These are phyloP conservation scores for Epinotia brunnichana DNA, from an alignment of 2,888 invertebrate species.

Conservation along the genomic window DNA sequence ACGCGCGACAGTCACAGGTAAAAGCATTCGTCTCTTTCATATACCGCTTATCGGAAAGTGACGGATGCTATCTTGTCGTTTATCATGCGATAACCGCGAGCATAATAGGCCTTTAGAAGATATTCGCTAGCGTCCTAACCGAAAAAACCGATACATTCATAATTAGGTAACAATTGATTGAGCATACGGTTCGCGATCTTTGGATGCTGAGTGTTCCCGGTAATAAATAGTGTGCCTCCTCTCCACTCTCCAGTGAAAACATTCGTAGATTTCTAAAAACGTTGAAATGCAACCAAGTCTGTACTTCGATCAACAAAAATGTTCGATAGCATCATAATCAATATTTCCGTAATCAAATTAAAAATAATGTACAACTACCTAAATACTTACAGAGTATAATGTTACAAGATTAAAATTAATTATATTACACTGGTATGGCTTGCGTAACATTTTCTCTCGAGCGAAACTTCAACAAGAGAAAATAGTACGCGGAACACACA, in stretches of 20 bases:
- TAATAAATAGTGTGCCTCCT: slow-evolving; percentile 24
- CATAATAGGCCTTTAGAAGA: neutral
- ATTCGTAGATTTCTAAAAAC: neutral
- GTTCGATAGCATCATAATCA: slow-evolving; percentile 46
- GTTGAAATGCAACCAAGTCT: slow-evolving; percentile 49
- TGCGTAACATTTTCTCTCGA: neutral
- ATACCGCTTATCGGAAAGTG: neutral
- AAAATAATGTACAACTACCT: slow-evolving; percentile 42
- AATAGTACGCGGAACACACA: neutral
- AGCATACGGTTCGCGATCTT: slow-evolving; percentile 57
- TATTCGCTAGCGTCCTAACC: slow-evolving; percentile 49
- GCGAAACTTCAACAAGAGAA: neutral
- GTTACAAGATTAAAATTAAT: slow-evolving; percentile 36
- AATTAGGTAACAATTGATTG: slow-evolving; percentile 54
- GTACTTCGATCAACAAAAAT: slow-evolving; percentile 52
- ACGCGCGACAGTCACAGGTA: neutral
- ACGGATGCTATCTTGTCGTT: neutral
- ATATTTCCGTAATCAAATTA: slow-evolving; percentile 27
- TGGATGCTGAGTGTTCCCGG: slow-evolving; percentile 44
- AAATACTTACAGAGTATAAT: slow-evolving; percentile 40
- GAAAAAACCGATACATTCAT: slow-evolving; percentile 48
- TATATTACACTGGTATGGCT: slow-evolving; percentile 28
- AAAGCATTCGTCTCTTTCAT: neutral
- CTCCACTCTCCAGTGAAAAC: slow-evolving; percentile 22
- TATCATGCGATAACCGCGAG: neutral